Percentiles rank a stretch among this genome's conserved stretches.
Evolutionary conservation across 2,888 invertebrate genomes (phyloP).

Genomic region (Oligia latruncula): DNA sequence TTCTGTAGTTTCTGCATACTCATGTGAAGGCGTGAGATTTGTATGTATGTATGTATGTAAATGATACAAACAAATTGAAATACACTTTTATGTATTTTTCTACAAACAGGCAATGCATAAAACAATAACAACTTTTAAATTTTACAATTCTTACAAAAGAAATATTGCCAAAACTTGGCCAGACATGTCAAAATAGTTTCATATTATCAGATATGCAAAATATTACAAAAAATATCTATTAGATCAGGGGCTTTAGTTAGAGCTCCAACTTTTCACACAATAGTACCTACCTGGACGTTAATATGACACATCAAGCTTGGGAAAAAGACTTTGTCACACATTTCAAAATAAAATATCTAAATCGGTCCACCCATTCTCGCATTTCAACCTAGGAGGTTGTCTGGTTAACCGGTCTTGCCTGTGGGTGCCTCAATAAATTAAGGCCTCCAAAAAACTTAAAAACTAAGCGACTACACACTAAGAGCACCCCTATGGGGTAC

Average conservation of each 20-base stretch:
- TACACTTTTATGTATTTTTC: slow-evolving; percentile 56
- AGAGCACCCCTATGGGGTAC: too few relatives aligned
- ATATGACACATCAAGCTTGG: not conserved
- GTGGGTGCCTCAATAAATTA: too few relatives aligned
- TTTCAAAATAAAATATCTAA: not conserved
- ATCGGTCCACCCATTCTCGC: not conserved
- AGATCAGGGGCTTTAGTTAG: slow-evolving; percentile 7
- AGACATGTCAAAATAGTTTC: slow-evolving; percentile 42
- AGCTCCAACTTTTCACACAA: not conserved
- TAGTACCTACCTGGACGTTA: not conserved
- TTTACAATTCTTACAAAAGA: slow-evolving; percentile 47
- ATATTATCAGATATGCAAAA: slow-evolving; percentile 31
- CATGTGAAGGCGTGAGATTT: too few relatives aligned
- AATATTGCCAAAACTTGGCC: slow-evolving; percentile 48
- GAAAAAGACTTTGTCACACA: not conserved
- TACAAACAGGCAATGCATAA: slow-evolving; percentile 59
- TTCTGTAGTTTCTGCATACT: too few relatives aligned
- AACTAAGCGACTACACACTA: too few relatives aligned
- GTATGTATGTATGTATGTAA: slow-evolving; percentile 1
- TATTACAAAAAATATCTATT: slow-evolving; percentile 26
- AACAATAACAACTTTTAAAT: slow-evolving; percentile 65
- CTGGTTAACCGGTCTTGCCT: too few relatives aligned
- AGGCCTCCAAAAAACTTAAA: too few relatives aligned
- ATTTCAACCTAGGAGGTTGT: too few relatives aligned
- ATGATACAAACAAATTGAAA: slow-evolving; percentile 38